Evolutionary conservation across 2,888 invertebrate species (phyloP).

Genomic region (Gisinianus flammeolus): DNA sequence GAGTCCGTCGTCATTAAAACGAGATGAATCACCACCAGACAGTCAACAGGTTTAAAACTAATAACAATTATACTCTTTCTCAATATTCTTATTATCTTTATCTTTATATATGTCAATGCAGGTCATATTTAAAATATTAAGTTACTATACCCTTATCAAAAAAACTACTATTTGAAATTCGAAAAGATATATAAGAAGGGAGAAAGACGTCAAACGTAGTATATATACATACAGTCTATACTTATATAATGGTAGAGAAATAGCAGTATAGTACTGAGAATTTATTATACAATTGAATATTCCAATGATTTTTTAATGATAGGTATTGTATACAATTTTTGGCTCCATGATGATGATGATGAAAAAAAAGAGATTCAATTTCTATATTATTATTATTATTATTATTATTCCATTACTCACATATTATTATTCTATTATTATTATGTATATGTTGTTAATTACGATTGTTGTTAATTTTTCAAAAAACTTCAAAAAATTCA

Average conservation of each 20-base stretch:
- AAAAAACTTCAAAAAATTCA: conserved; percentile 23
- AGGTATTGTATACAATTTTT: conserved; percentile 20
- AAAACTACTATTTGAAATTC: too few species aligned
- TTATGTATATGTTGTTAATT: conserved; percentile 4
- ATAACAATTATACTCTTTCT: neutral
- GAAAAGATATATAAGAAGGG: too few species aligned
- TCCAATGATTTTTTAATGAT: neutral
- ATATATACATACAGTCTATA: too few species aligned
- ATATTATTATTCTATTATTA: neutral
- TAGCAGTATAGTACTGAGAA: neutral
- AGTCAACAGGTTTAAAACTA: conserved; percentile 36
- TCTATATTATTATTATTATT: neutral
- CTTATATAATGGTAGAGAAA: neutral
- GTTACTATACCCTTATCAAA: too few species aligned
- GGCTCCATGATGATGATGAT: conserved; percentile 40
- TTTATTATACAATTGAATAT: neutral
- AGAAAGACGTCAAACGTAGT: too few species aligned
- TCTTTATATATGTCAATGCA: neutral
- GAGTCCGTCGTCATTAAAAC: conserved; percentile 67
- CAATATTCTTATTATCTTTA: neutral
- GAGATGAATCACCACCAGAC: conserved; percentile 52
- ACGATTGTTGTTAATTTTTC: conserved; percentile 36
- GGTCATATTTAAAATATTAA: neutral
- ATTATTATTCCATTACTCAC: neutral
- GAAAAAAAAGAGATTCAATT: conserved; percentile 7